Evolutionary conservation across 2,888 invertebrate species (phyloP).

Genomic region (Seladonia tumulorum): DNA sequence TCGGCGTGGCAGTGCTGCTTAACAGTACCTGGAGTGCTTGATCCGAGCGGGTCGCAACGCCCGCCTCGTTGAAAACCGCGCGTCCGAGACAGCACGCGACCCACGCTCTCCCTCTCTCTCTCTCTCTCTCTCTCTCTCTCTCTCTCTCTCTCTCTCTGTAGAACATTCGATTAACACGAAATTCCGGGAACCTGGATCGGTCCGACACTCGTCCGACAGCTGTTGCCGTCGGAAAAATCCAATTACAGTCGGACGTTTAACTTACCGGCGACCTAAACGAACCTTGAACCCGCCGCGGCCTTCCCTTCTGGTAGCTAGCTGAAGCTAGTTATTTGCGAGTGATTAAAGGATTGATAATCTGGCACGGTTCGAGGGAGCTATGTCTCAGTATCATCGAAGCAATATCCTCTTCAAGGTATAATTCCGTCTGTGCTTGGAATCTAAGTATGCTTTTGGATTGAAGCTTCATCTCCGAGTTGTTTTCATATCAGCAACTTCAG

Average conservation of each 20-base stretch:
- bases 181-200: background rate
- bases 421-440: too few relatives aligned
- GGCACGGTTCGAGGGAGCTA: background rate
- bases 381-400: background rate
- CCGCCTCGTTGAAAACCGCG: constrained; percentile 54
- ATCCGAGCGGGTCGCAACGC: constrained; percentile 56
- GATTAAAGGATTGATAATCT: background rate
- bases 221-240: background rate
- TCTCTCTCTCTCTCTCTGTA: background rate
- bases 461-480: too few relatives aligned
- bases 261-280: background rate
- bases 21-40: constrained; percentile 72
- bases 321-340: background rate
- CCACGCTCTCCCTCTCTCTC: background rate
- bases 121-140: background rate
- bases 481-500: too few relatives aligned
- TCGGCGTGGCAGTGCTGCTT: constrained; percentile 59
- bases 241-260: background rate
- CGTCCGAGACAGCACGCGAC: constrained; percentile 55
- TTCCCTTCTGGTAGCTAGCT: background rate
- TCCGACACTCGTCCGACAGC: background rate
- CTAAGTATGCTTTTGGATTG: too few relatives aligned
- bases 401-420: background rate
- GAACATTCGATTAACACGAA: constrained; percentile 9
- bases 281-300: background rate